These are phyloP conservation scores for Pangasius krempfi DNA, from an alignment of 2,797 vertebrate species.

Conservation along the genomic window DNA sequence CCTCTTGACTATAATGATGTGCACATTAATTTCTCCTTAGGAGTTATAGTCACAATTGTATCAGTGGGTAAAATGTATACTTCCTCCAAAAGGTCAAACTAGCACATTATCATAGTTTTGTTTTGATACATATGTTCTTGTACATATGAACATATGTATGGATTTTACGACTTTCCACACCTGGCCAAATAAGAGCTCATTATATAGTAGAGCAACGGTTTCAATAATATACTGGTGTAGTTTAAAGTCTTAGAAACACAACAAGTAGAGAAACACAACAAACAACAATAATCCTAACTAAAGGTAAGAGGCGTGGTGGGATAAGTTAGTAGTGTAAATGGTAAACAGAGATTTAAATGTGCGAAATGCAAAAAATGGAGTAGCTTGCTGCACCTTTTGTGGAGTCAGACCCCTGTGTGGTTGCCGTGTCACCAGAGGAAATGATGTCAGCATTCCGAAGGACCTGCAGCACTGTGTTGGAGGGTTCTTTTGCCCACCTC, in stretches of 20 bases:
- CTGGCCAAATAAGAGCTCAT: background rate
- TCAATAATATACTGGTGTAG: background rate
- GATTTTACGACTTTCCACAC: background rate
- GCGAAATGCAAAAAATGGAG: background rate
- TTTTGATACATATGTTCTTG: background rate
- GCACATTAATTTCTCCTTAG: background rate
- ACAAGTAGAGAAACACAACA: background rate
- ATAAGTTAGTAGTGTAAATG: background rate
- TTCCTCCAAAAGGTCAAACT: background rate
- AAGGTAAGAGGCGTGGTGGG: background rate
- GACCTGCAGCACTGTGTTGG: slow-evolving; percentile 68
- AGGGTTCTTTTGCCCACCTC: slow-evolving; percentile 76
- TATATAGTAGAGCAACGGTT: background rate
- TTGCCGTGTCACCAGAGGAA: slow-evolving; percentile 71
- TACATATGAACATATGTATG: background rate
- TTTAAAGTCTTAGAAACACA: background rate
- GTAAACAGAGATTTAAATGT: background rate
- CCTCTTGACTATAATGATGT: background rate
- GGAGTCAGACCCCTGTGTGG: slow-evolving; percentile 44
- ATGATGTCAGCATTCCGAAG: slow-evolving; percentile 77
- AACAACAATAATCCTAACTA: background rate
- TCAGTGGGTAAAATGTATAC: background rate
- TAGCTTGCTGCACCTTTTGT: slow-evolving; percentile 27
- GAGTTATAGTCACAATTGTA: background rate
- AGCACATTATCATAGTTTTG: background rate